Evolutionary conservation across 2,113 vertebrate species (phyloP).

Genomic region (Pomatostomus ruficeps): DNA sequence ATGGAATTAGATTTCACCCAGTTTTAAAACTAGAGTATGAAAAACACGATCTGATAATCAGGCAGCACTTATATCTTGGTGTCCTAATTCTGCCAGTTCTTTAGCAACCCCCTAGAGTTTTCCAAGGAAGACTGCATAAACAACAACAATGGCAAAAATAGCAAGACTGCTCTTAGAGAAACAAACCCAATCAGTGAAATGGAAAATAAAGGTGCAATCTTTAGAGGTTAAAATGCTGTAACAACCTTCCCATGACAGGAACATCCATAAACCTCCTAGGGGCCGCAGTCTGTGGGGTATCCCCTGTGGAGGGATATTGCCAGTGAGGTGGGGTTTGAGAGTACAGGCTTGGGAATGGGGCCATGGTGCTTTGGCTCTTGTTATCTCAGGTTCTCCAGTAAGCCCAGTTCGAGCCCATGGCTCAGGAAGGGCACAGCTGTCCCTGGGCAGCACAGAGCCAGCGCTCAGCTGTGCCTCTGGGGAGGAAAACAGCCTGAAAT

Average conservation of each 20-base stretch:
- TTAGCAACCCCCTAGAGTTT: not conserved
- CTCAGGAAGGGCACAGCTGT: not conserved
- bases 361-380: not conserved
- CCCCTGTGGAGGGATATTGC: not conserved
- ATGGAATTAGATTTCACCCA: not conserved
- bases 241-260: not conserved
- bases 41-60: not conserved
- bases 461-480: not conserved
- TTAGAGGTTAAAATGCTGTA: not conserved
- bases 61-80: not conserved
- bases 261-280: not conserved
- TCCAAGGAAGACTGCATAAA: not conserved
- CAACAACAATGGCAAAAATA: not conserved
- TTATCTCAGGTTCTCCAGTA: not conserved
- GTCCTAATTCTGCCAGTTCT: conserved; percentile 40
- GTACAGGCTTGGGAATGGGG: not conserved
- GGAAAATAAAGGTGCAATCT: not conserved
- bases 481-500: not conserved
- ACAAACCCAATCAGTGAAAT: not conserved
- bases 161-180: not conserved
- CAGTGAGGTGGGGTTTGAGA: not conserved
- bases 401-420: not conserved
- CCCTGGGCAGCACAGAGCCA: not conserved
- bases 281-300: not conserved
- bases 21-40: not conserved